phyloP scores from a whole-genome alignment of 2,888 invertebrate genomes.

The Rhorus exstirpatorius region DNA sequence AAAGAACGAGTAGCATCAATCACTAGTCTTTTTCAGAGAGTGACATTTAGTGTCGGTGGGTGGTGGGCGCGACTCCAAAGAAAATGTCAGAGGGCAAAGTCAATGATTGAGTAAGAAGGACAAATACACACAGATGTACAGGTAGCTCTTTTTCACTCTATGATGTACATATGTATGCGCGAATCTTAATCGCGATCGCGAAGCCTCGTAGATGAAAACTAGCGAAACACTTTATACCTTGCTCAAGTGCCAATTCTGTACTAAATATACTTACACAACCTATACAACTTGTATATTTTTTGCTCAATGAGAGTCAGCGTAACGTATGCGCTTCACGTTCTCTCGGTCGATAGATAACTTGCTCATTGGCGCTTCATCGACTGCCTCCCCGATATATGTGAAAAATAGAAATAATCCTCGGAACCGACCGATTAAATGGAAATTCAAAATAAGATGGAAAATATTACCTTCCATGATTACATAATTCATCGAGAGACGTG shows the following conservation, averaged over 20 bases:
- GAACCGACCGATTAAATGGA: slow-evolving; percentile 6
- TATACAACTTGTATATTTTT: slow-evolving; percentile 36
- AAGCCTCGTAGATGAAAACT: slow-evolving; percentile 70
- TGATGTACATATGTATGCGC: slow-evolving; percentile 35
- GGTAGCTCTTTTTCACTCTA: slow-evolving; percentile 18
- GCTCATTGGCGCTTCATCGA: slow-evolving; percentile 12
- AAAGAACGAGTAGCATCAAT: slow-evolving; percentile 77
- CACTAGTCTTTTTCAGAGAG: slow-evolving; percentile 79
- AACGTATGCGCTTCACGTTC: slow-evolving; percentile 56
- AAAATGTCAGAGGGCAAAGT: slow-evolving; percentile 79
- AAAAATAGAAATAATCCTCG: slow-evolving; percentile 42
- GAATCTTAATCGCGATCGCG: slow-evolving; percentile 70
- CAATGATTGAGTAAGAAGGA: slow-evolving; percentile 65
- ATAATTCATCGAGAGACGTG: slow-evolving; percentile 26
- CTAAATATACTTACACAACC: slow-evolving; percentile 40
- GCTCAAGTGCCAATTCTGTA: slow-evolving; percentile 32
- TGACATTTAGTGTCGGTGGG: slow-evolving; percentile 81
- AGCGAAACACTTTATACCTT: slow-evolving; percentile 72
- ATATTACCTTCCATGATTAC: slow-evolving; percentile 28
- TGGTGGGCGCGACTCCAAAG: slow-evolving; percentile 79
- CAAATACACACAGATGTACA: slow-evolving; percentile 30
- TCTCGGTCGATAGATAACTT: slow-evolving; percentile 29
- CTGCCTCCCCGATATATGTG: slow-evolving; percentile 18
- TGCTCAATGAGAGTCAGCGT: slow-evolving; percentile 54
- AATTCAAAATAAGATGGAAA: slow-evolving; percentile 16